Percentiles rank a stretch among this genome's conserved stretches.
Conservation (phyloP, 2,113 vertebrate genomes). For the Xenopus tropicalis region UCB_Xtro_10.0 CM004451.2:57067001-57067500, state of each 20-base stretch:
- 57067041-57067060: slow-evolving; percentile 28
- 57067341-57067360: too few relatives aligned
- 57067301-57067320: too few relatives aligned
- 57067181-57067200: slow-evolving; percentile 26
- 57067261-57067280: too few relatives aligned
- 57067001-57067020: slow-evolving; percentile 37
- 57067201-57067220: neutral
- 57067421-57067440: too few relatives aligned
- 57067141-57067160: slow-evolving; percentile 14
- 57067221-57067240: neutral
- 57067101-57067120: slow-evolving; percentile 27
- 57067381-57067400: too few relatives aligned
- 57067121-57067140: slow-evolving; percentile 17
- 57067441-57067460: too few relatives aligned
- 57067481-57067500: too few relatives aligned
- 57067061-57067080: slow-evolving; percentile 22
- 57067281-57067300: too few relatives aligned
- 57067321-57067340: too few relatives aligned
- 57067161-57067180: slow-evolving; percentile 8
- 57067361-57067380: too few relatives aligned
- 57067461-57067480: too few relatives aligned
- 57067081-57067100: slow-evolving; percentile 21
- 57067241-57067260: neutral
- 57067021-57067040: slow-evolving; percentile 37
- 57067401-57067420: too few relatives aligned